Evolutionary conservation across 2,113 vertebrate species (phyloP), one percentile per base, ranked within the genome.

Genomic region (Leucosticte australis): DNA sequence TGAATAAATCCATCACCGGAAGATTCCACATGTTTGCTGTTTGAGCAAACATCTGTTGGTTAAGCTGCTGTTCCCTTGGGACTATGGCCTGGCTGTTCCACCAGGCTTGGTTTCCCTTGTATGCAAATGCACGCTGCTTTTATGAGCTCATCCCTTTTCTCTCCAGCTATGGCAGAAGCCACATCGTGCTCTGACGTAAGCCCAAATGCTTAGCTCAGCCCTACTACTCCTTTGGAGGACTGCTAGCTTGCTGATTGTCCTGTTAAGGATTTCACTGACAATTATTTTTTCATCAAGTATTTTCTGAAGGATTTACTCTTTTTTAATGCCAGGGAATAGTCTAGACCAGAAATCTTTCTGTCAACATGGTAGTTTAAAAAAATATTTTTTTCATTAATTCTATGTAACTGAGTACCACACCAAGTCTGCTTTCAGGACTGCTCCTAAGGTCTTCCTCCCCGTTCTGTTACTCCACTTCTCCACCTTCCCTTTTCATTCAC

Each of bases 21-120:
- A 94, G 94, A 92, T 94, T 95, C 96, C 94, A 95, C 93, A 96
- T 96, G 96, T 95, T 97, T 96, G 91, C 90, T 96, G 76, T 95
- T 95, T 87, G 76, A 96, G 88, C 94, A 96, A 92, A 96, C 94
- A 95, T 95, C 95, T 96, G 93, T 90, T 96, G 94, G 93, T 86
- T 96, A 94, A 97, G 76, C 85, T 93, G 93, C 81, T 60, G 55
- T 42, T 96, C 91, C 87, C 79, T 73, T 87, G 93, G 57, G 92
- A 96, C 26, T 20, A 94, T 65, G 82, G 94, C 75, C 91, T 96
- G 90, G 85, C 79, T 95, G 65, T 64, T 94, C 56, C 73, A 92
- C 26, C 73, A 94, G 93, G 76, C 80, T 90, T 80, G 59, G 60
- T 90, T 96, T 91, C 85, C 95, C 94, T 86, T 87, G 56, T 92